phyloP scores from a whole-genome alignment of 2,888 invertebrate species.

The Lycocerus yunnanus region DNA sequence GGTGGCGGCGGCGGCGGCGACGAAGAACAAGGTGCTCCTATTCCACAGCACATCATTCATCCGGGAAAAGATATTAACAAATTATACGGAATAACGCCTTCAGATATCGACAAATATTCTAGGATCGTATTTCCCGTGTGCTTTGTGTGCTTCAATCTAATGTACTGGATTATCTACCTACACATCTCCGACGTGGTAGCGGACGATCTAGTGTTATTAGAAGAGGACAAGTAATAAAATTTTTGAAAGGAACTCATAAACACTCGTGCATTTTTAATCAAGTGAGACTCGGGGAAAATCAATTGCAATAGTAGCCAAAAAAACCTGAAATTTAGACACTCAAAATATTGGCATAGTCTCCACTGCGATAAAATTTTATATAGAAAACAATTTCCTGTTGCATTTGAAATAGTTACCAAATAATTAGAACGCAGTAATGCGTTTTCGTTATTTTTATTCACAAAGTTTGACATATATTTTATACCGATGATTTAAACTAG shows the following conservation, averaged over 20 bases:
- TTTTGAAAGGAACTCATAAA: constrained; percentile 41
- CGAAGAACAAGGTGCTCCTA: constrained; percentile 68
- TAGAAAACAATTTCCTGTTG: constrained; percentile 34
- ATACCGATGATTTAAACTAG: constrained; percentile 36
- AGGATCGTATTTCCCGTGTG: constrained; percentile 97
- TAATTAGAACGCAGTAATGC: constrained; percentile 29
- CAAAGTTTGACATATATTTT: constrained; percentile 34
- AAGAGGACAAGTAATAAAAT: constrained; percentile 65
- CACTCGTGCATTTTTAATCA: constrained; percentile 45
- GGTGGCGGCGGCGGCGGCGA: constrained; percentile 61
- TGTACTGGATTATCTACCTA: constrained; percentile 97
- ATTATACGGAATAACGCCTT: constrained; percentile 89
- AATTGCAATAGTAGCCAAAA: constrained; percentile 46
- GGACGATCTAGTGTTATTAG: constrained; percentile 86
- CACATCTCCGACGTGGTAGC: constrained; percentile 96
- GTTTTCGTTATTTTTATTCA: constrained; percentile 35
- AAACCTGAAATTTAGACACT: constrained; percentile 40
- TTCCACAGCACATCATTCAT: constrained; percentile 79
- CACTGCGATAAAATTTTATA: constrained; percentile 40
- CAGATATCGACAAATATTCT: constrained; percentile 99
- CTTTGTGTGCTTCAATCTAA: constrained; percentile 97
- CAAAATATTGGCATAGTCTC: constrained; percentile 28
- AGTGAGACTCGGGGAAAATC: constrained; percentile 39
- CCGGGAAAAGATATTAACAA: constrained; percentile 93
- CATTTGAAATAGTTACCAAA: constrained; percentile 32